Evolutionary conservation across 2,888 invertebrate genomes (phyloP).

Genomic region (Pammene fasciana): DNA sequence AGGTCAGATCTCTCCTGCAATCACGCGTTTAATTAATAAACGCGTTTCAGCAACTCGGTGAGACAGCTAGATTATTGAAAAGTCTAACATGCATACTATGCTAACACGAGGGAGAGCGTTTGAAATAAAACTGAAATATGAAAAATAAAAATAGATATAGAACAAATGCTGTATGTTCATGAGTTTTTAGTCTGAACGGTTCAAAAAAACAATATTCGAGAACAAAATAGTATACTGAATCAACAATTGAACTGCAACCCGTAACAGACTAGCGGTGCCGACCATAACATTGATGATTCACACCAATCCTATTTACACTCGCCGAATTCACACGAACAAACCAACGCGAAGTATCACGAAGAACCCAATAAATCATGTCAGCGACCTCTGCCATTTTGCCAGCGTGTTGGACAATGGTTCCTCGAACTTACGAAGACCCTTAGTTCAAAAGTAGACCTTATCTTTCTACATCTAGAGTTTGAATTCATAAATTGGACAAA

Average conservation of each 20-base stretch:
- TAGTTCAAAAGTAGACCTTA: slow-evolving; percentile 21
- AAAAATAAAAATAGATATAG: too few relatives aligned
- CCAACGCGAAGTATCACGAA: slow-evolving; percentile 47
- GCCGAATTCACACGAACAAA: slow-evolving; percentile 43
- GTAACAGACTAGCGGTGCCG: slow-evolving; percentile 6
- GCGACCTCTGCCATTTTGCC: slow-evolving; percentile 65
- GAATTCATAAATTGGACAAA: slow-evolving; percentile 20
- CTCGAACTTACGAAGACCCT: slow-evolving; percentile 45
- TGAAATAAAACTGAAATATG: too few relatives aligned
- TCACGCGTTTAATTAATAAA: not conserved
- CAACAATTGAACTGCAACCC: slow-evolving; percentile 3
- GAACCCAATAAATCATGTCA: slow-evolving; percentile 58
- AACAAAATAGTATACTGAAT: not conserved
- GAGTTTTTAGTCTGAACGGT: too few relatives aligned
- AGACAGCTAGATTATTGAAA: too few relatives aligned
- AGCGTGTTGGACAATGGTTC: slow-evolving; percentile 58
- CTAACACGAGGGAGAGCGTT: too few relatives aligned
- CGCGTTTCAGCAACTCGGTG: too few relatives aligned
- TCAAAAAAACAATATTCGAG: not conserved
- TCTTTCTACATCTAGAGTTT: not conserved
- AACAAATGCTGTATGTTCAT: too few relatives aligned
- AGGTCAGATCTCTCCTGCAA: not conserved
- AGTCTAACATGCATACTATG: too few relatives aligned
- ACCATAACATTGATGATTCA: slow-evolving; percentile 38
- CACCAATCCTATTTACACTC: slow-evolving; percentile 29